phyloP scores from a whole-genome alignment of 2,113 vertebrate species.

The Myodes glareolus region DNA sequence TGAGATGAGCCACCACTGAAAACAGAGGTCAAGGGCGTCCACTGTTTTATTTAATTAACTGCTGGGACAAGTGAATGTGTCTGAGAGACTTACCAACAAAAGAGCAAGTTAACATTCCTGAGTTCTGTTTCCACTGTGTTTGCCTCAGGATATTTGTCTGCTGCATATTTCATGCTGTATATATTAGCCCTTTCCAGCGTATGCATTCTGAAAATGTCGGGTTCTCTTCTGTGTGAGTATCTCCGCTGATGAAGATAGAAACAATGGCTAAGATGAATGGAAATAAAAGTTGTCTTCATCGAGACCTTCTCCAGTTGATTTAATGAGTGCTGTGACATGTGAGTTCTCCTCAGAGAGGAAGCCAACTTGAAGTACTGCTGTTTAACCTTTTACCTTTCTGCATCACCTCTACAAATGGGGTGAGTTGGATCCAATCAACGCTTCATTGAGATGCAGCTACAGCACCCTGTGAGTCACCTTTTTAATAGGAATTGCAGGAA shows the following conservation, averaged over 20 bases:
- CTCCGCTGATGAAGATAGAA: not conserved
- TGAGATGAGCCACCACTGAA: not conserved
- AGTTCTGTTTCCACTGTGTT: not conserved
- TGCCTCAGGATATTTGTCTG: not conserved
- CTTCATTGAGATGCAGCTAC: not conserved
- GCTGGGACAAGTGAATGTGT: not conserved
- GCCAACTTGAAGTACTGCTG: not conserved
- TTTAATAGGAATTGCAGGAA: not conserved
- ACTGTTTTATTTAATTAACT: conserved; percentile 35
- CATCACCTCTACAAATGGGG: not conserved
- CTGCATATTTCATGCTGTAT: not conserved
- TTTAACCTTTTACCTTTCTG: not conserved
- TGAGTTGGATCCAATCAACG: not conserved
- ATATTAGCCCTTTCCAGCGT: not conserved
- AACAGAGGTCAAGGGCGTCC: not conserved
- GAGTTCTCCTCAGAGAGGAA: not conserved
- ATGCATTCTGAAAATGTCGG: not conserved
- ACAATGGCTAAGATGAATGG: too few species aligned
- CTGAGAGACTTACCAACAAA: not conserved
- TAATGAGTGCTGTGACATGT: not conserved
- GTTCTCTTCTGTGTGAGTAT: not conserved
- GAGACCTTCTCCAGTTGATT: not conserved
- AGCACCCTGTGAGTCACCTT: not conserved
- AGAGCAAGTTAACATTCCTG: not conserved
- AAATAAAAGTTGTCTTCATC: not conserved